phyloP scores from a whole-genome alignment of 2,797 vertebrate species.

The Melanotaenia parkinsoni region DNA sequence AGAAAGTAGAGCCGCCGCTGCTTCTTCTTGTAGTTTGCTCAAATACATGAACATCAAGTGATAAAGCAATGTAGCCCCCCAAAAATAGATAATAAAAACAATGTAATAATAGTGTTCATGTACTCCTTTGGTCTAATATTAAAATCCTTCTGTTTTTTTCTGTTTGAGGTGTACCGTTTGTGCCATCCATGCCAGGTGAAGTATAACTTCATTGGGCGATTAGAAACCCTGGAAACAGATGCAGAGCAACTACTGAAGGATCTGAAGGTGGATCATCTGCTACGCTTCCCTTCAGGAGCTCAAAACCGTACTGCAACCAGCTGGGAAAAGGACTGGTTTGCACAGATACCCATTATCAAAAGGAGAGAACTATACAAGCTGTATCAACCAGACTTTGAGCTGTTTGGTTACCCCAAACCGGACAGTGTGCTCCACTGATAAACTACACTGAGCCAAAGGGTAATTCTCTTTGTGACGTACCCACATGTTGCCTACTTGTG shows the following conservation, averaged over 20 bases:
- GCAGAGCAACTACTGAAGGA: constrained; percentile 88
- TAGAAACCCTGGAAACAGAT: constrained; percentile 94
- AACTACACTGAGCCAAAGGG: constrained; percentile 40
- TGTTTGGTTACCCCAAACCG: constrained; percentile 95
- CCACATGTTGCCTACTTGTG: constrained; percentile 35
- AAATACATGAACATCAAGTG: neutral
- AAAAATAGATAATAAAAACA: neutral
- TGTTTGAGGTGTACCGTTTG: constrained; percentile 82
- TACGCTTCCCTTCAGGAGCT: constrained; percentile 91
- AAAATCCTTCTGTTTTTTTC: neutral
- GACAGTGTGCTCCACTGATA: constrained; percentile 74
- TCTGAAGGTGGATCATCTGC: constrained; percentile 87
- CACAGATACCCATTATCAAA: constrained; percentile 86
- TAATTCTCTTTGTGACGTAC: constrained; percentile 47
- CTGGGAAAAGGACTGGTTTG: constrained; percentile 95
- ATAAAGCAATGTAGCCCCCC: neutral
- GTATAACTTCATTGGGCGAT: constrained; percentile 94
- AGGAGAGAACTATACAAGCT: constrained; percentile 91
- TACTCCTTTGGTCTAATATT: neutral
- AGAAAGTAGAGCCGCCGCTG: neutral
- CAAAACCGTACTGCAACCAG: constrained; percentile 90
- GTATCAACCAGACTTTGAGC: constrained; percentile 92
- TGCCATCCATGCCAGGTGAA: constrained; percentile 98
- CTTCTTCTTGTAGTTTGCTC: neutral
- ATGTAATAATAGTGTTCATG: neutral